phyloP scores from a whole-genome alignment of 2,797 vertebrate species.

The Tachyglossus aculeatus region DNA sequence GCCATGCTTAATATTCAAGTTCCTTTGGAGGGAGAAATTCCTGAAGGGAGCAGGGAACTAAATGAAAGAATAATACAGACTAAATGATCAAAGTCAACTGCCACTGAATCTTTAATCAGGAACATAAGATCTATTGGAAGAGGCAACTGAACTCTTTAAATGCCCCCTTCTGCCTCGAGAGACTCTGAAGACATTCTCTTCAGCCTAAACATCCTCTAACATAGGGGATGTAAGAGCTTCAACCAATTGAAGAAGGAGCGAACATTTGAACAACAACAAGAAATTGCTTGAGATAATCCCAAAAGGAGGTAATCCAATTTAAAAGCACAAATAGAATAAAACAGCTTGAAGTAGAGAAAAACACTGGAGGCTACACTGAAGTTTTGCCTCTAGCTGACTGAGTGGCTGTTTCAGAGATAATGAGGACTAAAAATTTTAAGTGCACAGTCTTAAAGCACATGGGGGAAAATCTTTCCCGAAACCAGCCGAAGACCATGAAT shows the following conservation, averaged over 20 bases:
- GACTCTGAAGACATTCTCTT: neutral
- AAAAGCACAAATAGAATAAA: slow-evolving; percentile 6
- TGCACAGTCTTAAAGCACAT: no score
- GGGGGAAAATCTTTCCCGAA: no score
- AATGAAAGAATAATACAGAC: neutral
- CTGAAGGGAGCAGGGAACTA: neutral
- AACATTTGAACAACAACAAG: slow-evolving; percentile 1
- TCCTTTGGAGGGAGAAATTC: slow-evolving; percentile 31
- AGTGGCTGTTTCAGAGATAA: no score
- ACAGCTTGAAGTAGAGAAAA: neutral
- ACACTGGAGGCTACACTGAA: no score
- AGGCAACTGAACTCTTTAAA: neutral
- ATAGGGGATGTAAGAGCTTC: neutral
- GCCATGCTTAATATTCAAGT: slow-evolving; percentile 17
- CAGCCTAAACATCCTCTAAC: neutral
- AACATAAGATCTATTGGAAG: neutral
- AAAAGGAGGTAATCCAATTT: slow-evolving; percentile 8
- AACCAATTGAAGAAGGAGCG: neutral
- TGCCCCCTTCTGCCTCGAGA: neutral
- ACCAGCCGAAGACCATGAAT: no score
- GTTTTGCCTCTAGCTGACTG: no score
- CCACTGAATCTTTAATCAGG: neutral
- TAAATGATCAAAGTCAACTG: neutral
- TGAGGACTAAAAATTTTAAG: no score
- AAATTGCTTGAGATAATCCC: slow-evolving; percentile 3